Conservation (phyloP, 2,888 invertebrate genomes). For the Tetragonisca angustula region DNA sequence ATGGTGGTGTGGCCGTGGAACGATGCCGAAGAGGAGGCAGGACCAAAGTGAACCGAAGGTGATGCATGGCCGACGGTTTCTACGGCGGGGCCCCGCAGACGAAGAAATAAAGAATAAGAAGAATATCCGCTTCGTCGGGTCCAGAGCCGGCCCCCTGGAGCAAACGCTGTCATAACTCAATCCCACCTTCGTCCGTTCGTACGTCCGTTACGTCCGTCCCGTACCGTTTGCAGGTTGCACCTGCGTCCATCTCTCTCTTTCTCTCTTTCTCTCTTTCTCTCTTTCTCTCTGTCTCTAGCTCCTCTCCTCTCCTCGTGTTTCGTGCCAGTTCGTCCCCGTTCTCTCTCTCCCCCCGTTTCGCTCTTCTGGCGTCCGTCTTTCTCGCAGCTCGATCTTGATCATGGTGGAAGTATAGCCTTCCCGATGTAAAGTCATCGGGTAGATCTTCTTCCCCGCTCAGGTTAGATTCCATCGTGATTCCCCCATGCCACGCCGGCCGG, state of each 20-base stretch:
- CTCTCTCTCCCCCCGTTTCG: not conserved
- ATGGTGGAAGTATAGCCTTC: constrained; percentile 54
- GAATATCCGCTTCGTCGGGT: constrained; percentile 81
- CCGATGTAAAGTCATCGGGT: constrained; percentile 57
- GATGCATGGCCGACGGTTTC: constrained; percentile 83
- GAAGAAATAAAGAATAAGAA: constrained; percentile 82
- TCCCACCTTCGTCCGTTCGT: constrained; percentile 82
- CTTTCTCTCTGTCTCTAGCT: constrained; percentile 6
- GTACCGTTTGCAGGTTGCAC: constrained; percentile 73
- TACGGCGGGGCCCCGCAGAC: constrained; percentile 75
- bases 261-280: constrained; percentile 13
- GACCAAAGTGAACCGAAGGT: constrained; percentile 82
- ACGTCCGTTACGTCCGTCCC: constrained; percentile 69
- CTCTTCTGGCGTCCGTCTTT: constrained; percentile 16
- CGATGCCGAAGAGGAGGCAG: constrained; percentile 78
- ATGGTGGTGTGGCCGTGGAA: constrained; percentile 73
- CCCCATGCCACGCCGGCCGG: not conserved
- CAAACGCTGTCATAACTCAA: constrained; percentile 84
- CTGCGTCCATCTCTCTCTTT: constrained; percentile 66
- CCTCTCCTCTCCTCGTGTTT: not conserved
- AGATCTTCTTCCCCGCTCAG: constrained; percentile 59
- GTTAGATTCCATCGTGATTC: constrained; percentile 61
- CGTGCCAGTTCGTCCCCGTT: no score
- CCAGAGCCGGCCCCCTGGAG: constrained; percentile 83
- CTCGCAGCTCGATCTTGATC: constrained; percentile 59